A percentile compares a stretch with the other conserved stretches of the same genome.
Evolutionary conservation across 2,888 invertebrate genomes (phyloP).

Genomic region (Drosophila parthenogenetica): DNA sequence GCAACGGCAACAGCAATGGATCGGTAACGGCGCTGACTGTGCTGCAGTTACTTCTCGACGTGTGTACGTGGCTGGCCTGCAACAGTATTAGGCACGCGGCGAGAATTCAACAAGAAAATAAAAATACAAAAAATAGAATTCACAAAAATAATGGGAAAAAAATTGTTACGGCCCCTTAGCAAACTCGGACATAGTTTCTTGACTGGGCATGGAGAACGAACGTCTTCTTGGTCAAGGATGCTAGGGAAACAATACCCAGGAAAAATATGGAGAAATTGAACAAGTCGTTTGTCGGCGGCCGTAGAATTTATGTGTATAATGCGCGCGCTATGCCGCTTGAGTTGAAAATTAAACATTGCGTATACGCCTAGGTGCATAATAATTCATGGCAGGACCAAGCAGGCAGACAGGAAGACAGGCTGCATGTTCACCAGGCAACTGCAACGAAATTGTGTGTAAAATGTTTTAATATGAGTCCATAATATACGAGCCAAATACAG

Average conservation of each 20-base stretch:
- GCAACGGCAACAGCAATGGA: conserved; percentile 5
- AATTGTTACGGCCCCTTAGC: conserved; percentile 56
- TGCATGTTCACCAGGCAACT: conserved; percentile 39
- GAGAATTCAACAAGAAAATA: conserved; percentile 4
- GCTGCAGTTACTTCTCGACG: conserved; percentile 77
- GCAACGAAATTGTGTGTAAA: conserved; percentile 79
- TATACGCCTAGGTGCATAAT: conserved; percentile 81
- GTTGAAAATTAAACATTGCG: conserved; percentile 82
- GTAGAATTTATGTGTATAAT: conserved; percentile 74
- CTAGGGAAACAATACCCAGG: conserved; percentile 5
- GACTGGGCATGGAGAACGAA: conserved; percentile 29
- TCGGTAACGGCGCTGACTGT: conserved; percentile 44
- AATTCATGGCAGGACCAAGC: conserved; percentile 66
- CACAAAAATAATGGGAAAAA: conserved; percentile 5
- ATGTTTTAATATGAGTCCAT: conserved; percentile 78
- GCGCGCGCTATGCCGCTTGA: conserved; percentile 53
- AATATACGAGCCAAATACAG: conserved; percentile 65
- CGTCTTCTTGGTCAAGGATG: background rate
- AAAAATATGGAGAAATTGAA: conserved; percentile 74
- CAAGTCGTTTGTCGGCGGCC: conserved; percentile 77
- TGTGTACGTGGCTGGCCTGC: conserved; percentile 76
- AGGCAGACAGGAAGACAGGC: conserved; percentile 11
- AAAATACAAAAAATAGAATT: conserved; percentile 9
- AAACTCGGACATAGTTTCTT: conserved; percentile 57
- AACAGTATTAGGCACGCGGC: conserved; percentile 43